These are phyloP conservation scores for Ptilonorhynchus violaceus DNA, from an alignment of 2,113 vertebrate genomes.

Conservation along the genomic window DNA sequence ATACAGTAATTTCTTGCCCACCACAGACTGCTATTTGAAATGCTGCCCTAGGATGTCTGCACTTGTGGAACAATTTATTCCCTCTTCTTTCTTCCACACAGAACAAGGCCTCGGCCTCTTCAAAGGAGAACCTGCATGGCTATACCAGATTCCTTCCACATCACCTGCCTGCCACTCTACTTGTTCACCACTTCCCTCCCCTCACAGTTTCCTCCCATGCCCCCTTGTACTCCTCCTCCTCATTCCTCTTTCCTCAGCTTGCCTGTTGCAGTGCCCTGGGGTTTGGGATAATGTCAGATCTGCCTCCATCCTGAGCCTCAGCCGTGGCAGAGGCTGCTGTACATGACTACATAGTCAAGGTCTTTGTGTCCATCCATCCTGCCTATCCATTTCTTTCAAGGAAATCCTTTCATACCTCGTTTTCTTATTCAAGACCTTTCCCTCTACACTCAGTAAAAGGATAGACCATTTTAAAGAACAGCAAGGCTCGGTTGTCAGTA, in stretches of 20 bases:
- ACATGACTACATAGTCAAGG: rapidly evolving
- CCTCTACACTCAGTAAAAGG: not conserved
- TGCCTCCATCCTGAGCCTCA: not conserved
- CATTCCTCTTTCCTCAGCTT: not conserved
- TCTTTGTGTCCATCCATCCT: not conserved
- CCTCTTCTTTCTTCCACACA: not conserved
- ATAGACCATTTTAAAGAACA: not conserved
- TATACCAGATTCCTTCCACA: not conserved
- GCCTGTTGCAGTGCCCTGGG: not conserved
- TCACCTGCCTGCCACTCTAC: not conserved
- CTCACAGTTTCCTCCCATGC: not conserved
- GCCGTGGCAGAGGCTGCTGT: rapidly evolving
- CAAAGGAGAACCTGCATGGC: not conserved
- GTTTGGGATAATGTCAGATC: not conserved
- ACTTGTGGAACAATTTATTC: not conserved
- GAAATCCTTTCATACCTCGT: not conserved
- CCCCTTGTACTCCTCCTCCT: not conserved
- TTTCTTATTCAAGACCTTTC: not conserved
- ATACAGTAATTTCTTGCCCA: not conserved
- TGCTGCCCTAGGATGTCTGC: not conserved
- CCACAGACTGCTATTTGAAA: not conserved
- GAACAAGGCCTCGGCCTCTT: not conserved
- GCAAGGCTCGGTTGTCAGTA: not conserved
- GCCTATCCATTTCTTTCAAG: not conserved
- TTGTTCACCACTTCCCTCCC: rapidly evolving